These are phyloP conservation scores for Capra hircus DNA, from an alignment of 2,113 vertebrate genomes.

Conservation along the genomic window DNA sequence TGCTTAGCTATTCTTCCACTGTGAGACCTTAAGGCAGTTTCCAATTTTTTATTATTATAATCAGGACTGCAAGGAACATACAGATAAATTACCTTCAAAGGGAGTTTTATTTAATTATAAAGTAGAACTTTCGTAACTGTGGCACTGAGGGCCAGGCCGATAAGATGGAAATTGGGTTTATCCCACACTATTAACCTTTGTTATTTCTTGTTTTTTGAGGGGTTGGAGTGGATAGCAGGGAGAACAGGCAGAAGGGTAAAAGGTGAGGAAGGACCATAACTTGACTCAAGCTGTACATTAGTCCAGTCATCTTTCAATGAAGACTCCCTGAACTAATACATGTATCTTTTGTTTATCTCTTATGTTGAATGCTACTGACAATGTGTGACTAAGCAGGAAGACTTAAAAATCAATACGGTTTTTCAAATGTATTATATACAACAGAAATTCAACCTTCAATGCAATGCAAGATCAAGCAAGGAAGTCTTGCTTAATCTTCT, in stretches of 20 bases:
- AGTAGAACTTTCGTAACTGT: neutral
- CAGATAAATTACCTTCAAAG: neutral
- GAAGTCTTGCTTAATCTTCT: neutral
- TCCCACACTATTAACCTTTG: neutral
- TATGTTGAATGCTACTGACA: neutral
- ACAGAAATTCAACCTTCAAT: neutral
- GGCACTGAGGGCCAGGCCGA: neutral
- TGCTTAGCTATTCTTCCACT: neutral
- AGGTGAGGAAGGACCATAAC: neutral
- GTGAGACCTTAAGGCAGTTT: neutral
- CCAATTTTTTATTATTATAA: neutral
- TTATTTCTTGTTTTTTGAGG: neutral
- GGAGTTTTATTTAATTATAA: slow-evolving; percentile 6
- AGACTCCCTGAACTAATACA: neutral
- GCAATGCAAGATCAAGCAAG: neutral
- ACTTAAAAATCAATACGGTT: neutral
- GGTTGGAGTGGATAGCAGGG: neutral
- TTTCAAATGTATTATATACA: neutral
- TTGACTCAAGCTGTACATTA: neutral
- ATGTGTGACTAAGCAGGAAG: neutral
- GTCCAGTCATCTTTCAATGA: neutral
- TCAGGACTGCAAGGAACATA: neutral
- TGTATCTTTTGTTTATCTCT: neutral
- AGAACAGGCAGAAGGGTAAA: neutral
- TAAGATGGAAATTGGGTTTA: neutral